Conservation (phyloP, 1,140 invertebrate species). For the Stegodyphus mimosarum region DNA sequence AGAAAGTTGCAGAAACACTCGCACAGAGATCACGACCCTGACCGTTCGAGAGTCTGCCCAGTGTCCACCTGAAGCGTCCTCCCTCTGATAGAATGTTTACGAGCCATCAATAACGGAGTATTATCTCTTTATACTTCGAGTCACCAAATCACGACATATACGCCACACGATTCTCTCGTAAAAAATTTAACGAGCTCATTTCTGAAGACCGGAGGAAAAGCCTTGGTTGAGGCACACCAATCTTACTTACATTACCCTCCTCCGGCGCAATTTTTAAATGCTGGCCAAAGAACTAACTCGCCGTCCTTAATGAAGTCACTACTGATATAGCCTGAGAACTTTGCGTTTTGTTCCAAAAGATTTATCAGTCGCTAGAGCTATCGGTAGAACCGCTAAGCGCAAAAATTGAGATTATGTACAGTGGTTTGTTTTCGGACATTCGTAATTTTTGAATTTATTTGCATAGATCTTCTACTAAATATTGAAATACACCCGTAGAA, state of each 20-base stretch:
- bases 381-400: too few species aligned
- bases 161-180: conserved; percentile 39
- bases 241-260: background rate
- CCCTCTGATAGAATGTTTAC: conserved; percentile 34
- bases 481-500: too few species aligned
- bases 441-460: too few species aligned
- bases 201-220: background rate
- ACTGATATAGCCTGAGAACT: too few species aligned
- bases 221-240: background rate
- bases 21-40: background rate
- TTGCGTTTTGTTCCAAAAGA: too few species aligned
- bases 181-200: conserved; percentile 40
- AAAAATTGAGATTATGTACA: too few species aligned
- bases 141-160: conserved; percentile 43
- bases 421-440: too few species aligned
- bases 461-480: too few species aligned
- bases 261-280: background rate
- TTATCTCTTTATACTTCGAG: conserved; percentile 42
- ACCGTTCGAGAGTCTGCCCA: background rate
- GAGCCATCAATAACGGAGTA: conserved; percentile 43
- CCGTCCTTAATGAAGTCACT: background rate
- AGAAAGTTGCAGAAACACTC: too few species aligned
- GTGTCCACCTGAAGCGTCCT: conserved; percentile 18
- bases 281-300: background rate
- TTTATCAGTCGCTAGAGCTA: too few species aligned